These are phyloP conservation scores for Campoplex capitator DNA, from an alignment of 2,888 invertebrate genomes.

Conservation along the genomic window DNA sequence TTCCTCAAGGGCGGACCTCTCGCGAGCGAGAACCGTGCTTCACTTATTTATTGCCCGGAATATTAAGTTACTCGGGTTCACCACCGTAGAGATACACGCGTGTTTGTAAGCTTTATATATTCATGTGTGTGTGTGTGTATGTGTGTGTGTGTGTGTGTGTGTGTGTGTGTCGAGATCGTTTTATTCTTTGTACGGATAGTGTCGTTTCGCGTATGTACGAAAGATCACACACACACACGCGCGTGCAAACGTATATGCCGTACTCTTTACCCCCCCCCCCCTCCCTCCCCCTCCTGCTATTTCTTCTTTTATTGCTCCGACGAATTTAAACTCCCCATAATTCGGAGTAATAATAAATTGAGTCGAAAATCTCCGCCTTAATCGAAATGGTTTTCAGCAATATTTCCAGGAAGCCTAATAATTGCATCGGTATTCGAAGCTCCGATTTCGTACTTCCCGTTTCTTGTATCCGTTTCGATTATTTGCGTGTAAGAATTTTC, in stretches of 20 bases:
- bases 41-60: slow-evolving; percentile 83
- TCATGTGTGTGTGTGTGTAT: neutral
- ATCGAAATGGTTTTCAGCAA: slow-evolving; percentile 6
- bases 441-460: neutral
- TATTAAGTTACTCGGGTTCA: slow-evolving; percentile 82
- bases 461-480: neutral
- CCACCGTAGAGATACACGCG: slow-evolving; percentile 61
- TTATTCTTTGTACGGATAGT: slow-evolving; percentile 64
- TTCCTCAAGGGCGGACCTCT: slow-evolving; percentile 77
- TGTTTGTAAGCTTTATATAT: slow-evolving; percentile 28
- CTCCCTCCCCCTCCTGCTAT: slow-evolving; percentile 13
- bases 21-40: slow-evolving; percentile 77
- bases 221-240: slow-evolving; percentile 15
- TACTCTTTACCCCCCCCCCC: slow-evolving; percentile 6
- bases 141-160: neutral
- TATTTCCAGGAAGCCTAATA: neutral
- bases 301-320: slow-evolving; percentile 46
- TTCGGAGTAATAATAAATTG: slow-evolving; percentile 6
- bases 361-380: neutral
- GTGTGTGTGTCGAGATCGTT: neutral
- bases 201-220: slow-evolving; percentile 58
- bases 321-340: slow-evolving; percentile 10
- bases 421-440: neutral
- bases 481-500: neutral
- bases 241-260: slow-evolving; percentile 1